A percentile compares a stretch with the other conserved stretches of the same genome.
These are phyloP conservation scores for Macrostomum lignano DNA, from an alignment of 1,140 invertebrate species.

Conservation along the genomic window DNA sequence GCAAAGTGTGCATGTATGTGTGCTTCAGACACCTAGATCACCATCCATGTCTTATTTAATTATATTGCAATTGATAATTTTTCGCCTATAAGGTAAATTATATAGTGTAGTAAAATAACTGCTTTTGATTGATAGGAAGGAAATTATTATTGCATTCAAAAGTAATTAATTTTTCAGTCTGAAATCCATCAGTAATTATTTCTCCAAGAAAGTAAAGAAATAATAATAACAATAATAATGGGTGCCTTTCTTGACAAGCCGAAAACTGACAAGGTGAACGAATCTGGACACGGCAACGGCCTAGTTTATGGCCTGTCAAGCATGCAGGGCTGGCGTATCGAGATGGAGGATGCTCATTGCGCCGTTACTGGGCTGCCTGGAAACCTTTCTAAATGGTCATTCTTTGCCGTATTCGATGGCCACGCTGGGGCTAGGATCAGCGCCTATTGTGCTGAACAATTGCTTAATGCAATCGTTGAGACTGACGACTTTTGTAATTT, in stretches of 20 bases:
- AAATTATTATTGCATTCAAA: too few relatives aligned
- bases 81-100: too few relatives aligned
- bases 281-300: conserved; percentile 56
- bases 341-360: conserved; percentile 75
- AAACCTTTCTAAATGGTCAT: conserved; percentile 62
- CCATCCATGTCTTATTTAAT: too few relatives aligned
- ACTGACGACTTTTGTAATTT: conserved; percentile 29
- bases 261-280: conserved; percentile 86
- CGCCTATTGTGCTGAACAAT: conserved; percentile 62
- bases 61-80: too few relatives aligned
- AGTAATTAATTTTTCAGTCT: too few relatives aligned
- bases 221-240: too few relatives aligned
- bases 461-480: conserved; percentile 25
- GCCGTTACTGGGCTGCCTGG: conserved; percentile 33
- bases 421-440: conserved; percentile 76
- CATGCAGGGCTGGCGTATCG: conserved; percentile 89
- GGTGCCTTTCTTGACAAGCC: conserved; percentile 94
- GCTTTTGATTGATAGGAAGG: too few relatives aligned
- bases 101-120: too few relatives aligned
- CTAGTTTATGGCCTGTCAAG: conserved; percentile 64
- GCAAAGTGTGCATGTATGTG: too few relatives aligned
- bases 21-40: too few relatives aligned
- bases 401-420: conserved; percentile 95
- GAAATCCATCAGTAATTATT: too few relatives aligned
- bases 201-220: too few relatives aligned